Evolutionary conservation across 2,888 invertebrate genomes (phyloP), one percentile per base, ranked within the genome.

Genomic region (Temnothorax ravouxi): DNA sequence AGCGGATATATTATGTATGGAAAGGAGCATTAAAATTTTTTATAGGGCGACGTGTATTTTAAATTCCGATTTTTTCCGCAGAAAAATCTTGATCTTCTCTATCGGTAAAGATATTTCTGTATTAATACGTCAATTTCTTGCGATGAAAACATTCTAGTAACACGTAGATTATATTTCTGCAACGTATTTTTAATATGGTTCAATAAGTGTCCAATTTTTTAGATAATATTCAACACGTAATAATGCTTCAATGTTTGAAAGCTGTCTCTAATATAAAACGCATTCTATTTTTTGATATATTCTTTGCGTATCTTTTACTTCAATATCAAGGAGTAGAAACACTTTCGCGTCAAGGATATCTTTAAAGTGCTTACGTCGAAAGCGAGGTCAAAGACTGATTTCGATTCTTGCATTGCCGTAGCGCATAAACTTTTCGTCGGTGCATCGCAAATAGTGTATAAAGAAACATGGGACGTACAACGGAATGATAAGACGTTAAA

Each of bases 401-500:
- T 11, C 47, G 18, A 59, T 52, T 9, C 52, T 25, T 13, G 50
- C 29, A 25, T 80, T 18, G 56, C 59, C 41, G 81, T 76, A 50
- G 62, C 80, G 77, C 84, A 89, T 89, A 84, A 89, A 89, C 83
- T 88, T 89, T 89, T 89, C 89, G 86, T 84, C 83, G 88, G 47
- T 81, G 67, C 71, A 69, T 47, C 66, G 66, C 72, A 29, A 29
- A 54, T 67, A 41, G 50, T 71, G 38, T 74, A 84, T 84, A 85
- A 86, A 88, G 86, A 83, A 74, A 84, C 85, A 81, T 85, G 75
- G 87, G 80, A 86, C 91, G 88, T 95, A 96, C 96, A 96, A 96
- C 96, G 96, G 96, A 96, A 96, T 96, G 96, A 96, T 96, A 96
- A 96, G 96, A 96, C 95, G 96, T 96, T 96, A 96, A 96, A 96